These are phyloP conservation scores for Darevskia mixta DNA, from an alignment of 2,797 vertebrate species.

Conservation along the genomic window DNA sequence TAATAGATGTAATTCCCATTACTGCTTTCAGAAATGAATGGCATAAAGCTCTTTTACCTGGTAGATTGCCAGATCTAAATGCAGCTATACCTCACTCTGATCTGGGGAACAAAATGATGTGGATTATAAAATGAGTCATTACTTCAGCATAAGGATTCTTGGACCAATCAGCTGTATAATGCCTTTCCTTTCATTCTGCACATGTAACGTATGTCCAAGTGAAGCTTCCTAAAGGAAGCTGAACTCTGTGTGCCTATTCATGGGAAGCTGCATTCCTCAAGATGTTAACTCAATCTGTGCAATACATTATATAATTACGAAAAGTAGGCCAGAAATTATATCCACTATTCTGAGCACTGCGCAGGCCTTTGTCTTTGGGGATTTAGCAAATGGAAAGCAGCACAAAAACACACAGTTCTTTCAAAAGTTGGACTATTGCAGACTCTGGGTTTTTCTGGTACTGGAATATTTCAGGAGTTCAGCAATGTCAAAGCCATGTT, in stretches of 20 bases:
- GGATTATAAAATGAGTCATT: background rate
- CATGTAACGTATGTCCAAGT: background rate
- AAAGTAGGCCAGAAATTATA: slow-evolving; percentile 61
- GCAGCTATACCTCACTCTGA: background rate
- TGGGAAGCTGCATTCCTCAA: slow-evolving; percentile 34
- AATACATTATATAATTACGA: slow-evolving; percentile 47
- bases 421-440: slow-evolving; percentile 15
- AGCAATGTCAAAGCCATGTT: slow-evolving; percentile 40
- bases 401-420: slow-evolving; percentile 46
- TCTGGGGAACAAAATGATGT: background rate
- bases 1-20: slow-evolving; percentile 2
- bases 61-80: slow-evolving; percentile 9
- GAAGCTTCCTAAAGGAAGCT: background rate
- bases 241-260: slow-evolving; percentile 32
- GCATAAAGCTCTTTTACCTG: slow-evolving; percentile 12
- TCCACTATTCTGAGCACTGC: background rate
- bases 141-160: background rate
- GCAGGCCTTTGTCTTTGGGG: slow-evolving; percentile 46
- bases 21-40: background rate
- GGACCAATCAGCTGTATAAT: background rate
- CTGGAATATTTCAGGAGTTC: slow-evolving; percentile 41
- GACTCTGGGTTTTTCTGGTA: slow-evolving; percentile 45
- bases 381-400: slow-evolving; percentile 51
- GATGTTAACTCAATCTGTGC: slow-evolving; percentile 39
- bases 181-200: fast-evolving